Evolutionary conservation across 2,113 vertebrate species (phyloP), one percentile per base, ranked within the genome.

Genomic region (Pyrgilauda ruficollis): DNA sequence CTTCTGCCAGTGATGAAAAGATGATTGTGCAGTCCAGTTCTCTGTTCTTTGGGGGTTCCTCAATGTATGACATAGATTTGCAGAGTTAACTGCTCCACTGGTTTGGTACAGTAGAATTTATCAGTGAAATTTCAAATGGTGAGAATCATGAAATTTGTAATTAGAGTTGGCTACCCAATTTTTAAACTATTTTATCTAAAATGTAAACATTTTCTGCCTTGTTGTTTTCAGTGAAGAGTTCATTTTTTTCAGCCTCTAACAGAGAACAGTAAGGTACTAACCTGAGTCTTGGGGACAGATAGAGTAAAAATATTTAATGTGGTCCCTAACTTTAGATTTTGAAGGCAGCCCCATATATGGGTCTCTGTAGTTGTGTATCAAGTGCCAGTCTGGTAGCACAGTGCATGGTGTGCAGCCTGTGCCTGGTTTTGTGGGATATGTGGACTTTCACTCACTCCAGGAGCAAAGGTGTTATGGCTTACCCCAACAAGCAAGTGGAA

Each of bases 321-420:
- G 18, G 8, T 52, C 24, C 7, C 58, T 85, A 76, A 50, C 11
- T 5, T 63, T 64, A 73, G 22, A 26, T 80, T 73, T 86, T 83
- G 72, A 61, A 59, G 46, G 26, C 13, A 75, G 6, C 5, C 22
- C 30, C 24, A 27, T 10, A 3, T 63, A 9, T 3, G 14, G 16
- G 23, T 87, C 13, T 91, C 26, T 94, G 30, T 47, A 62, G 37
- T 12, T 6, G 35, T 30, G 9, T 70, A 31, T 53, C 6, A 33
- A 37, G 33, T 72, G 30, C 30, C 59, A 64, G 47, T 44, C 27
- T 16, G 6, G 23, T 50, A 46, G 70, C 15, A 35, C 23, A 74
- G 7, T 19, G 43, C 43, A 35, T 0, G 7, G 15, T 66, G 39
- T 62, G 30, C 28, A 61, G 23, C 4, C 0, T 30, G 15, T 39